These are phyloP conservation scores for Neelides sp. DNA, from an alignment of 1,140 invertebrate genomes.

Conservation along the genomic window DNA sequence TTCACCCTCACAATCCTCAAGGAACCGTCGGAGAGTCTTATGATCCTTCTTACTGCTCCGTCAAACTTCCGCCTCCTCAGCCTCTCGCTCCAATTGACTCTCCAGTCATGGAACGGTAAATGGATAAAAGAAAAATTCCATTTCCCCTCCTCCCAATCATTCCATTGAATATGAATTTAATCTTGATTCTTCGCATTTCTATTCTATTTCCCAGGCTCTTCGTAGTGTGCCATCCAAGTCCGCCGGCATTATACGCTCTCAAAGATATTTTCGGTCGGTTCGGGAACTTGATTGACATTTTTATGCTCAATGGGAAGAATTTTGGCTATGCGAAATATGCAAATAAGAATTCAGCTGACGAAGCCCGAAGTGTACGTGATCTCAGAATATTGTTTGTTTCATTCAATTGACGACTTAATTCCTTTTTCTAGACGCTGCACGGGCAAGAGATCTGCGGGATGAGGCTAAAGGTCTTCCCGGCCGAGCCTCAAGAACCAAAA, in stretches of 20 bases:
- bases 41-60: conserved; percentile 45
- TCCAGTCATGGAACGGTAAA: conserved; percentile 47
- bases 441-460: conserved; percentile 70
- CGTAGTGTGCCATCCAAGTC: conserved; percentile 65
- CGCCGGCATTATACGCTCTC: conserved; percentile 64
- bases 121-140: background rate
- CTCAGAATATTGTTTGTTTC: background rate
- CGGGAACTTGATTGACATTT: conserved; percentile 84
- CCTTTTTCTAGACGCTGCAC: conserved; percentile 48
- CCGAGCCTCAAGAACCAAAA: conserved; percentile 54
- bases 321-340: conserved; percentile 87
- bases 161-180: background rate
- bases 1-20: conserved; percentile 18
- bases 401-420: conserved; percentile 11
- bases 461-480: conserved; percentile 72
- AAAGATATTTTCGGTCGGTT: conserved; percentile 82
- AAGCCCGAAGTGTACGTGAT: conserved; percentile 52
- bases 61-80: conserved; percentile 56
- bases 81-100: conserved; percentile 59
- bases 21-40: conserved; percentile 32
- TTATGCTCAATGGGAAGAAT: conserved; percentile 72
- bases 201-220: conserved; percentile 43
- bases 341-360: conserved; percentile 56
- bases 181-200: conserved; percentile 3
- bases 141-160: background rate